Evolutionary conservation across 2,888 invertebrate species (phyloP).

Genomic region (Phrixothrix hirtus): DNA sequence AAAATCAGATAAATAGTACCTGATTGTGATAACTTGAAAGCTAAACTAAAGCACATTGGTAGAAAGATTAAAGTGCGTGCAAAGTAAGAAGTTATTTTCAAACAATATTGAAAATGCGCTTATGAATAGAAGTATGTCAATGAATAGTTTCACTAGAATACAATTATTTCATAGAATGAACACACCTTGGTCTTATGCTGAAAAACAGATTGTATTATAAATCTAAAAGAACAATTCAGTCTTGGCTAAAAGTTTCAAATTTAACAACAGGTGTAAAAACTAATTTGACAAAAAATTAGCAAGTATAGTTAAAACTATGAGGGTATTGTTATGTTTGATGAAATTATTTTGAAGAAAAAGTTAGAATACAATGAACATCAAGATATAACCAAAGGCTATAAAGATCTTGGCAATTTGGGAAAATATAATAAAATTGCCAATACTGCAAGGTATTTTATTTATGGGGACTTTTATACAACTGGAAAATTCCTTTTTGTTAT

Average conservation of each 20-base stretch:
- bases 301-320: constrained; percentile 36
- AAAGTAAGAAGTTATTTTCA: too few relatives aligned
- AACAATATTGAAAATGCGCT: too few relatives aligned
- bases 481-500: constrained; percentile 28
- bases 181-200: too few relatives aligned
- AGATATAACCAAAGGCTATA: constrained; percentile 29
- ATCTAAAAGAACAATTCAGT: constrained; percentile 33
- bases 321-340: constrained; percentile 32
- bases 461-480: constrained; percentile 22
- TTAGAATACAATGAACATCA: constrained; percentile 22
- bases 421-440: constrained; percentile 23
- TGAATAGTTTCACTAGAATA: constrained; percentile 26
- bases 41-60: too few relatives aligned
- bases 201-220: too few relatives aligned
- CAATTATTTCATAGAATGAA: constrained; percentile 29
- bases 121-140: too few relatives aligned
- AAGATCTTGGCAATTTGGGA: constrained; percentile 30
- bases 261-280: constrained; percentile 35
- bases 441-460: constrained; percentile 20
- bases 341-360: constrained; percentile 26
- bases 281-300: constrained; percentile 32
- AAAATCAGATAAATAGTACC: too few relatives aligned
- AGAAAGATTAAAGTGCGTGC: too few relatives aligned
- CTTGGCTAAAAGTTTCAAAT: constrained; percentile 38
- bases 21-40: too few relatives aligned